Base-by-base conservation (phyloP, 2,888 invertebrate genomes). In the Pardosa pseudoannulata region DNA sequence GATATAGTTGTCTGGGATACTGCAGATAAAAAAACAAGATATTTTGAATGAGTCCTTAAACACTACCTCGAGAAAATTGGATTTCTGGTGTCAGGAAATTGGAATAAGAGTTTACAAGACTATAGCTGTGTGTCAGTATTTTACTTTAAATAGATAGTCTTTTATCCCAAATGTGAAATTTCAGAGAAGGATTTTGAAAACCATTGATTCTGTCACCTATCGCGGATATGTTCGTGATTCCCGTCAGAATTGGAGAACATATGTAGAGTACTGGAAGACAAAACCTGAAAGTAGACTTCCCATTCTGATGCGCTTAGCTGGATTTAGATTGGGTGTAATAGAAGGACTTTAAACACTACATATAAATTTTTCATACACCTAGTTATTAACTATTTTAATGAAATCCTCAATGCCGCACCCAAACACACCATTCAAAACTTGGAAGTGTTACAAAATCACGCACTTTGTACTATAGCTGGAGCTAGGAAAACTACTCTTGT, bases 21-120 rank as follows among this genome's bases (percentile, higher is more conserved):
- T 64, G 19, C 27, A 64, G 64, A 1, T 1, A 27, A 27, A 27
- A 64, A 64, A 64, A 28, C 64, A 64, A 28, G 28, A 64, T 2
- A 2, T 9, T 64, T 28, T 64, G 13, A 64, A 64, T 64, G 29
- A 29, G 28, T 5, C 27, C 16, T 64, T 23, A 64, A 64, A 64
- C 16, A 13, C 28, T 29, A 1, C 64, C 1, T 64, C 9, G 64
- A 64, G 28, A 64, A 27, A 64, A 27, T 64, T 64, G 28, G 27
- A 64, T 6, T 11, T 27, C 7, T 64, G 28, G 64, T 64, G 27
- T 11, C 27, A 28, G 28, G 64, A 64, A 9, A 64, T 28, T 64
- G 64, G 64, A 64, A 64, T 64, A 28, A 27, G 7, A 19, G 29
- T 64, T 27, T 28, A 64, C 19, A 64, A 64, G 64, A 73, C 31